Conservation (phyloP, 2,888 invertebrate species). For the Dermolepida albohirtum region DNA sequence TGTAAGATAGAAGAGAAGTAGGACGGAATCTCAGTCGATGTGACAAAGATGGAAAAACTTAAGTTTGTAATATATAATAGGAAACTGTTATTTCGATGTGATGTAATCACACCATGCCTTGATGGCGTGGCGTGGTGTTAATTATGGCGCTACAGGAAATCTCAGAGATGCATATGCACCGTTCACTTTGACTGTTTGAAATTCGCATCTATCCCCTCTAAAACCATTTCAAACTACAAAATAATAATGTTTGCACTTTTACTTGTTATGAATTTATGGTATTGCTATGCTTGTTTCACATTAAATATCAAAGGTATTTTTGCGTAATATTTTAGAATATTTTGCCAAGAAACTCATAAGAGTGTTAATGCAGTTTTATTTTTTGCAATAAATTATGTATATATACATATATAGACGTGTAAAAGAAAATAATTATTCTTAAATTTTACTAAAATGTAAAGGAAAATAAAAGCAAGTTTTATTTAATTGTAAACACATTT, state of each 20-base stretch:
- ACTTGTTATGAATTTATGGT: not conserved
- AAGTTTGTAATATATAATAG: not conserved
- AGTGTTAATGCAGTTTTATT: too few relatives aligned
- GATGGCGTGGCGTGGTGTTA: constrained; percentile 8
- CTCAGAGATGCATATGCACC: constrained; percentile 23
- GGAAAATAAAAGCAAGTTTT: too few relatives aligned
- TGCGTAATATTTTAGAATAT: too few relatives aligned
- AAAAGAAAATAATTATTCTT: too few relatives aligned
- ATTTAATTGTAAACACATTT: too few relatives aligned
- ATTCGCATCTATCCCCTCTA: constrained; percentile 10
- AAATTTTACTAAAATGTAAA: too few relatives aligned
- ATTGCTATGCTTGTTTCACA: too few relatives aligned
- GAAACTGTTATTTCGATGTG: constrained; percentile 8
- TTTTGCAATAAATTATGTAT: too few relatives aligned
- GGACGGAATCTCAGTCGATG: not conserved
- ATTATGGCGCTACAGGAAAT: constrained; percentile 32
- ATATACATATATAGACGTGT: too few relatives aligned
- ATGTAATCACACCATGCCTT: constrained; percentile 18
- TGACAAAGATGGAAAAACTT: constrained; percentile 1
- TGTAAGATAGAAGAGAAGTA: constrained; percentile 5
- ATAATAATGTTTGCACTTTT: not conserved
- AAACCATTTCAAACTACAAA: not conserved
- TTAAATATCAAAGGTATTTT: too few relatives aligned
- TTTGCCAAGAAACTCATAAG: too few relatives aligned
- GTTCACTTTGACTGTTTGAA: constrained; percentile 1